Evolutionary conservation across 2,888 invertebrate genomes (phyloP).

Genomic region (Drosophila subquinaria): DNA sequence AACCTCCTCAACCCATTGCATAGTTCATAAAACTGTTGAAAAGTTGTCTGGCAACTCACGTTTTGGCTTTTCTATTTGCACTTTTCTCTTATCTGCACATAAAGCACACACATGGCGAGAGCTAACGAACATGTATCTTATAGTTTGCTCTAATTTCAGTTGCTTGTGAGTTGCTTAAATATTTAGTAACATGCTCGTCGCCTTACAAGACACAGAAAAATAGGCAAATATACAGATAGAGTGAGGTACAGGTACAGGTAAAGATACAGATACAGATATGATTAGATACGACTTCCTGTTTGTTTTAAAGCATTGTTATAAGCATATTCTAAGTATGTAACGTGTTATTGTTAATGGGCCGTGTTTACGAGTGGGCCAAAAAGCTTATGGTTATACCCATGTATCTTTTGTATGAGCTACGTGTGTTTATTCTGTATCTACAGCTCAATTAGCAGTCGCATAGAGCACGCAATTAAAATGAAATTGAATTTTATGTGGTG

Average conservation of each 20-base stretch:
- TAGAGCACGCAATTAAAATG: conserved; percentile 74
- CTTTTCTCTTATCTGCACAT: conserved; percentile 66
- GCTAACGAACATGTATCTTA: conserved; percentile 45
- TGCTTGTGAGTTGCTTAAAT: conserved; percentile 72
- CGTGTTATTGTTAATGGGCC: conserved; percentile 64
- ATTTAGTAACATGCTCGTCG: conserved; percentile 71
- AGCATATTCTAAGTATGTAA: conserved; percentile 46
- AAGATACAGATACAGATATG: conserved; percentile 61
- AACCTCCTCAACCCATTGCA: conserved; percentile 31
- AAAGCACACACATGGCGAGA: conserved; percentile 23
- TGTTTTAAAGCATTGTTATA: conserved; percentile 49
- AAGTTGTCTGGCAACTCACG: conserved; percentile 63
- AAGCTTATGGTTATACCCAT: conserved; percentile 41
- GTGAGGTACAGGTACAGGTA: conserved; percentile 24
- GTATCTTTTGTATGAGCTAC: conserved; percentile 5
- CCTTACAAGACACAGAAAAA: conserved; percentile 38
- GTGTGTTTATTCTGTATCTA: conserved; percentile 39
- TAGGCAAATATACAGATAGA: conserved; percentile 30
- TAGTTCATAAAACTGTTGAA: conserved; percentile 51
- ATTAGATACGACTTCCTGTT: conserved; percentile 79
- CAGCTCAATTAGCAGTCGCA: conserved; percentile 75
- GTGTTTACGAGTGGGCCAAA: conserved; percentile 58
- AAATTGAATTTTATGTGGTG: conserved; percentile 78
- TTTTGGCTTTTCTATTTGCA: conserved; percentile 67
- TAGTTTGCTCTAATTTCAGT: conserved; percentile 72